phyloP scores from a whole-genome alignment of 2,113 vertebrate genomes.

The Pseudorectes ferrugineus region DNA sequence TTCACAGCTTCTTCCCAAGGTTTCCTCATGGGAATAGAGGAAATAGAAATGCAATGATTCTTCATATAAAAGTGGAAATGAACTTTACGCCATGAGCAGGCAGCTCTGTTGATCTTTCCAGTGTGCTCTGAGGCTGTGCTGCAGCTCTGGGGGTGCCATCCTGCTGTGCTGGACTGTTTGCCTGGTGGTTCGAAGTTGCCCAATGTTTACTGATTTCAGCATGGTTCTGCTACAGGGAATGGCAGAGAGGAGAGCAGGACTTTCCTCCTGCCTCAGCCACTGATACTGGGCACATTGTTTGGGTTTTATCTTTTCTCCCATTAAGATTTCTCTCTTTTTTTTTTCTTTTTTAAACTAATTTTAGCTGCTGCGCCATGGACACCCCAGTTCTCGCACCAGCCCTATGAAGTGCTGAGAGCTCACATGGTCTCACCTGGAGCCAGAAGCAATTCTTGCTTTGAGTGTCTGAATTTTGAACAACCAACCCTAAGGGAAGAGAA shows the following conservation, averaged over 20 bases:
- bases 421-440: background rate
- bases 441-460: background rate
- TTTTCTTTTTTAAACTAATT: background rate
- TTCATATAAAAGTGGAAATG: background rate
- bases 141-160: background rate
- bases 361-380: background rate
- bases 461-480: background rate
- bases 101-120: background rate
- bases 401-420: background rate
- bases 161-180: background rate
- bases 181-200: background rate
- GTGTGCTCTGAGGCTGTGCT: background rate
- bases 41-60: background rate
- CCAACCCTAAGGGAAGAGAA: background rate
- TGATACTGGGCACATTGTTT: background rate
- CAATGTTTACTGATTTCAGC: slow-evolving; percentile 15
- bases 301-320: background rate
- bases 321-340: background rate
- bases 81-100: background rate
- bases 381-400: background rate
- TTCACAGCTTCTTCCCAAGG: background rate
- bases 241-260: background rate
- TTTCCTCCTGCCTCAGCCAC: background rate
- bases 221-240: background rate
- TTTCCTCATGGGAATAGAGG: background rate